A percentile compares a stretch with the other conserved stretches of the same genome.
phyloP scores from a whole-genome alignment of 2,113 vertebrate genomes.

The cattle (Bos taurus) region DNA sequence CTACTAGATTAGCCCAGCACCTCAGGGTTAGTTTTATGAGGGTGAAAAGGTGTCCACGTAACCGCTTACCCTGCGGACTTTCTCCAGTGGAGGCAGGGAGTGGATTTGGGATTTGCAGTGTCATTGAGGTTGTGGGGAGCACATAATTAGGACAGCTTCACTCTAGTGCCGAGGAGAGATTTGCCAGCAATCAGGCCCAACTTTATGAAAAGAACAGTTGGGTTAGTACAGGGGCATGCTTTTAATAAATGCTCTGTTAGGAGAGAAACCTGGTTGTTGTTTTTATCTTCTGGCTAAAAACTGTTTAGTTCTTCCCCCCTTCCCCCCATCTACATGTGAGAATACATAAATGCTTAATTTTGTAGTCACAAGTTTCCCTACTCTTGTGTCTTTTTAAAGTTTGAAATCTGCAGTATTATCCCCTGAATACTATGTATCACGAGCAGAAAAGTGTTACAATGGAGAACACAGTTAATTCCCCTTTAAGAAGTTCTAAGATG shows the following conservation, averaged over 20 bases:
- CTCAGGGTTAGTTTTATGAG: not conserved
- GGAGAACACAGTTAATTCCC: conserved; percentile 14
- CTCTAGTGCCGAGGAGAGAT: not conserved
- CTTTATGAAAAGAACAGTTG: conserved; percentile 15
- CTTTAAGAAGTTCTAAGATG: conserved; percentile 25
- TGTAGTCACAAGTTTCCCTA: not conserved
- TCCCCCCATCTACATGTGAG: not conserved
- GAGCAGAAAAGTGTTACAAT: not conserved
- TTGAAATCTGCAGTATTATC: not conserved
- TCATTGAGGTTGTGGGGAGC: not conserved
- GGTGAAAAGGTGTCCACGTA: not conserved
- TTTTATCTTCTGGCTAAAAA: conserved; percentile 41
- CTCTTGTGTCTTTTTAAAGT: not conserved
- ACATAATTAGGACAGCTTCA: conserved; percentile 14
- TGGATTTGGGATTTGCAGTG: conserved; percentile 38
- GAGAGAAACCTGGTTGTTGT: not conserved
- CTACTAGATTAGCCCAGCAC: not conserved
- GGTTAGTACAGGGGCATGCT: not conserved
- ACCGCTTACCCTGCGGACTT: not conserved
- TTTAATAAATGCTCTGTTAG: not conserved
- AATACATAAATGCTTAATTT: conserved; percentile 13
- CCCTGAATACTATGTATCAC: not conserved
- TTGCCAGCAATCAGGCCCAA: not conserved
- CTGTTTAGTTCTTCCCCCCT: not conserved
- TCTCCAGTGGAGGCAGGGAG: not conserved